Percentiles rank a stretch among this genome's conserved stretches.
phyloP scores from a whole-genome alignment of 2,113 vertebrate genomes.

The Coryphaenoides rupestris region DNA sequence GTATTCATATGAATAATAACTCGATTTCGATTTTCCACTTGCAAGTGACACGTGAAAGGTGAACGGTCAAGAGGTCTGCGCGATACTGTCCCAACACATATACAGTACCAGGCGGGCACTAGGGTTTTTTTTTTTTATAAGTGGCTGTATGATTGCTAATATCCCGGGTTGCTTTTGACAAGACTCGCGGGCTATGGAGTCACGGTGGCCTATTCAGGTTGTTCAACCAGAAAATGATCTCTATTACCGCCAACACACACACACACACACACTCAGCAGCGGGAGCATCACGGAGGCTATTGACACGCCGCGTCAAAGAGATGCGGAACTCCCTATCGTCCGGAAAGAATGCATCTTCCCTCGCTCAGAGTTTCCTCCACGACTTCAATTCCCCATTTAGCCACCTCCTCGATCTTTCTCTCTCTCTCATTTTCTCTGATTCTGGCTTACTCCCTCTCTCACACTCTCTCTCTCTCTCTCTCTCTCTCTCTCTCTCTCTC shows the following conservation, averaged over 20 bases:
- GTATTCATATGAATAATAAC: not conserved
- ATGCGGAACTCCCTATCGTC: slow-evolving; percentile 46
- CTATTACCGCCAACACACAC: slow-evolving; percentile 47
- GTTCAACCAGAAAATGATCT: slow-evolving; percentile 38
- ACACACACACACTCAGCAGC: no score
- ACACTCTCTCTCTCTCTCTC: not conserved
- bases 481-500: slow-evolving; percentile 16
- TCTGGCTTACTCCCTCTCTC: no score
- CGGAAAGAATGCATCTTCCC: slow-evolving; percentile 35
- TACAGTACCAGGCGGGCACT: no score
- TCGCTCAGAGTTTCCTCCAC: no score
- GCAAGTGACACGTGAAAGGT: slow-evolving; percentile 45
- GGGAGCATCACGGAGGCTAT: slow-evolving; percentile 41
- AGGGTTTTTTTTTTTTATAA: slow-evolving; percentile 3
- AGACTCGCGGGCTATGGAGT: not conserved
- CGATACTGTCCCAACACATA: slow-evolving; percentile 37
- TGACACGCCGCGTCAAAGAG: slow-evolving; percentile 41
- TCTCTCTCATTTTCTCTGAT: no score
- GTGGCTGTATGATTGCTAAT: not conserved
- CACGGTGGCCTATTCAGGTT: slow-evolving; percentile 17
- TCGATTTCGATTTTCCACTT: slow-evolving; percentile 33
- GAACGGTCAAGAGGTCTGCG: slow-evolving; percentile 50
- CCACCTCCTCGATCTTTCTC: not conserved
- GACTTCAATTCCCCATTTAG: no score
- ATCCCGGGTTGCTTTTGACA: not conserved